Evolutionary conservation across 1,140 invertebrate genomes (phyloP), one percentile per base, ranked within the genome.

Genomic region (Cotesia chilonis): DNA sequence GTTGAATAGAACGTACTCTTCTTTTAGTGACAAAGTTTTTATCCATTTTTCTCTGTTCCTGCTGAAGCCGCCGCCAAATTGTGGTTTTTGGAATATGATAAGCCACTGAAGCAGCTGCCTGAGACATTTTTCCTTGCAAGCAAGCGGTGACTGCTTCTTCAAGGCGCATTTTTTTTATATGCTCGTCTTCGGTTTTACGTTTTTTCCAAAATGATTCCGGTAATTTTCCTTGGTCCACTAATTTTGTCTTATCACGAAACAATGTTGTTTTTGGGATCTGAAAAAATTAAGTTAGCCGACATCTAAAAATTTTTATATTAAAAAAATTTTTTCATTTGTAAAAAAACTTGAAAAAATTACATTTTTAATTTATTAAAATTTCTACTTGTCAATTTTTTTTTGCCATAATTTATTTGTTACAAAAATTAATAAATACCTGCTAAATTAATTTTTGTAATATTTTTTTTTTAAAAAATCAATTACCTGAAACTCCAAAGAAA

Each of bases 61-160:
- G 85, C 63, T 89, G 89, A 4, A 90, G 78, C 66, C 88, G 82
- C 36, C 89, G 85, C 89, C 89, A 90, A 28, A 90, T 87, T 0
- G 89, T 90, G n/a, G 89, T 90, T 80, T 90, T 90, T 28, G 89
- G 89, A 70, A 90, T 89, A 74, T 86, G 84, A 74, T 87, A 90
- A 9, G 86, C 83, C 72, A 87, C 81, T 0, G 90, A 88, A 9
- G 89, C 89, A 35, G 87, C 83, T 51, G 89, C 89, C 75, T 90
- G 90, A 0, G 89, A 90, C 88, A 90, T 90, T 76, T 86, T 89
- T 2, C 88, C 88, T 47, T 86, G 83, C 73, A 87, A 83, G 67
- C 89, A 90, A 10, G 89, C 89, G 35, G 87, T 85, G 2, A 90
- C 87, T 4, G 90, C 89, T 75, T 90, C 86, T 52, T 88, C 85